Conservation (phyloP, 2,888 invertebrate genomes). For the Melinaea marsaeus region DNA sequence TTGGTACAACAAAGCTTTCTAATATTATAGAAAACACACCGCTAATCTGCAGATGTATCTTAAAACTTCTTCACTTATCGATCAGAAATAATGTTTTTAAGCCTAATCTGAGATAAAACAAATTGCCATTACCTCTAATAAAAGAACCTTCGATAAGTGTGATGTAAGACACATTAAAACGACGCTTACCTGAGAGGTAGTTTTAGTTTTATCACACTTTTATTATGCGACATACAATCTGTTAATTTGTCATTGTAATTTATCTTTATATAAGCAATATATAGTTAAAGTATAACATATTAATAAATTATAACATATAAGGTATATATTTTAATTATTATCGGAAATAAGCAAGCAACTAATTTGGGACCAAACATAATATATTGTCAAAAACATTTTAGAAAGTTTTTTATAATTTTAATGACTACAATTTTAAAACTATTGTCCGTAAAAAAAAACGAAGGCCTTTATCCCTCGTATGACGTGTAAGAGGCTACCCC, state of each 20-base stretch:
- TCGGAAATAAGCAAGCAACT: too few relatives aligned
- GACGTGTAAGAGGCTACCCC: slow-evolving; percentile 47
- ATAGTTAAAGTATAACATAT: too few relatives aligned
- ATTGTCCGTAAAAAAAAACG: too few relatives aligned
- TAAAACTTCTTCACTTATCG: slow-evolving; percentile 19
- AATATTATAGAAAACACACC: neutral
- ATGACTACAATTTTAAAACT: too few relatives aligned
- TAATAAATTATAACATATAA: too few relatives aligned
- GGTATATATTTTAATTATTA: too few relatives aligned
- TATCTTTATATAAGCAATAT: too few relatives aligned
- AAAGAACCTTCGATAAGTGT: slow-evolving; percentile 52
- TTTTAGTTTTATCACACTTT: neutral
- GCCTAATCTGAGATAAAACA: slow-evolving; percentile 50
- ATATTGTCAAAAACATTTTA: too few relatives aligned
- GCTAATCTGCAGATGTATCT: slow-evolving; percentile 12
- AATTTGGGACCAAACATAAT: too few relatives aligned
- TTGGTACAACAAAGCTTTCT: too few relatives aligned
- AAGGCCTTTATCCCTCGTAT: slow-evolving; percentile 38
- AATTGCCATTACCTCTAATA: slow-evolving; percentile 47
- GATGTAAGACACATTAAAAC: slow-evolving; percentile 45
- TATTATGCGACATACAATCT: neutral
- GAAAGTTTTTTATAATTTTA: too few relatives aligned
- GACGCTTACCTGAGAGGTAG: slow-evolving; percentile 14
- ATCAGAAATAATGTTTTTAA: slow-evolving; percentile 33
- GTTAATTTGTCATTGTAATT: neutral